A percentile compares a stretch with the other conserved stretches of the same genome.
Evolutionary conservation across 1,140 invertebrate species (phyloP).

Genomic region (Ylistrum balloti): DNA sequence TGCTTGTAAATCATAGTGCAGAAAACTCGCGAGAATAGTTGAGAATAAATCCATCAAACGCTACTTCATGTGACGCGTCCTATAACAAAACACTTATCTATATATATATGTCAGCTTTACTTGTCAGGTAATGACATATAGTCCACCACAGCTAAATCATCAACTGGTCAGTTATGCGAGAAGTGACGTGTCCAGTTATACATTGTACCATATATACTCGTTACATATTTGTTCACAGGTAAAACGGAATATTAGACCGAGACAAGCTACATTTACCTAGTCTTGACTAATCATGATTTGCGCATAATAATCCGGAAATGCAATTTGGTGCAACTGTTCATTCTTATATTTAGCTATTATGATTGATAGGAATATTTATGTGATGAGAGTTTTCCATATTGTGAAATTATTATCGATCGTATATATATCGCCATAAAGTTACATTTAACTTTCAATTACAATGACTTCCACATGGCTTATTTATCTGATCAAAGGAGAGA

Average conservation of each 20-base stretch:
- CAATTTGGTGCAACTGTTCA: neutral
- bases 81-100: conserved; percentile 5
- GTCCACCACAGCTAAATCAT: neutral
- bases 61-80: neutral
- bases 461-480: too few relatives aligned
- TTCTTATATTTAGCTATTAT: too few relatives aligned
- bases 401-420: too few relatives aligned
- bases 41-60: neutral
- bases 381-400: too few relatives aligned
- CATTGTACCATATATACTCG: neutral
- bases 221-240: neutral
- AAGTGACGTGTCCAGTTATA: conserved; percentile 33
- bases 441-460: too few relatives aligned
- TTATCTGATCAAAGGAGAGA: too few relatives aligned
- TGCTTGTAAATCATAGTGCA: neutral
- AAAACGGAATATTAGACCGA: neutral
- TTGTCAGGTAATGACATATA: neutral
- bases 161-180: conserved; percentile 32
- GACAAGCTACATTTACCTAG: neutral
- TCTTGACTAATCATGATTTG: neutral
- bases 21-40: neutral
- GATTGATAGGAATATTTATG: too few relatives aligned
- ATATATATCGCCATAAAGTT: too few relatives aligned
- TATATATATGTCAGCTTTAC: neutral
- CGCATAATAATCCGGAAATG: neutral